A percentile compares a stretch with the other conserved stretches of the same genome.
Evolutionary conservation across 1,140 invertebrate genomes (phyloP).

Genomic region (Heliconius hermathena): DNA sequence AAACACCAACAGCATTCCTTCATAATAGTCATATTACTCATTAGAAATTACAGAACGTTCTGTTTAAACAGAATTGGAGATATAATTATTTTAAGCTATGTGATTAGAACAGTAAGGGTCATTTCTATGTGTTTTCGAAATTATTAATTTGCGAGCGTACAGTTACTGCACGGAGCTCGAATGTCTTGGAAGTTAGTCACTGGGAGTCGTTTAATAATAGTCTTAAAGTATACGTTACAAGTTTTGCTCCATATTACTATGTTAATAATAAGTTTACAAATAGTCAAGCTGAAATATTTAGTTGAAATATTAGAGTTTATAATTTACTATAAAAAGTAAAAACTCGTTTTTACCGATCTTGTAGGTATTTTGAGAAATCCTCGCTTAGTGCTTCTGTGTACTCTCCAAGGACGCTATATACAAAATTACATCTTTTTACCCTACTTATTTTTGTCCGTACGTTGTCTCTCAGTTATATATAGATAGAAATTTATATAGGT

Average conservation of each 20-base stretch:
- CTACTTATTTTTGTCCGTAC: no score
- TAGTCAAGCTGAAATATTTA: neutral
- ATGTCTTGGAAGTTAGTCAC: constrained; percentile 8
- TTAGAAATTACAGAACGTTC: constrained; percentile 8
- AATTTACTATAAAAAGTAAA: no score
- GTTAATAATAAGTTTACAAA: neutral
- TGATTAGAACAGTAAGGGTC: neutral
- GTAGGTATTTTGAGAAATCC: no score
- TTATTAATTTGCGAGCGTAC: neutral
- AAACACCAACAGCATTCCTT: neutral
- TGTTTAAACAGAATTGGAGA: neutral
- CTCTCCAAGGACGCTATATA: no score
- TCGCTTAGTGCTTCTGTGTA: no score
- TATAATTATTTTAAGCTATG: constrained; percentile 6
- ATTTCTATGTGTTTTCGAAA: constrained; percentile 1
- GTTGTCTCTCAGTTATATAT: no score
- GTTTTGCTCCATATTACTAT: neutral
- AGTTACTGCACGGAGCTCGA: neutral
- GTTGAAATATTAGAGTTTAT: no score
- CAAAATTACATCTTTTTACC: no score
- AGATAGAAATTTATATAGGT: no score
- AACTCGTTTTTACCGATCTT: no score
- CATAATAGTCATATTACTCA: neutral
- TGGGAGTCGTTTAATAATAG: constrained; percentile 13
- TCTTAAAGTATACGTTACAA: neutral